phyloP scores from a whole-genome alignment of 2,888 invertebrate genomes.

The Pycnomerus fuliginosus region DNA sequence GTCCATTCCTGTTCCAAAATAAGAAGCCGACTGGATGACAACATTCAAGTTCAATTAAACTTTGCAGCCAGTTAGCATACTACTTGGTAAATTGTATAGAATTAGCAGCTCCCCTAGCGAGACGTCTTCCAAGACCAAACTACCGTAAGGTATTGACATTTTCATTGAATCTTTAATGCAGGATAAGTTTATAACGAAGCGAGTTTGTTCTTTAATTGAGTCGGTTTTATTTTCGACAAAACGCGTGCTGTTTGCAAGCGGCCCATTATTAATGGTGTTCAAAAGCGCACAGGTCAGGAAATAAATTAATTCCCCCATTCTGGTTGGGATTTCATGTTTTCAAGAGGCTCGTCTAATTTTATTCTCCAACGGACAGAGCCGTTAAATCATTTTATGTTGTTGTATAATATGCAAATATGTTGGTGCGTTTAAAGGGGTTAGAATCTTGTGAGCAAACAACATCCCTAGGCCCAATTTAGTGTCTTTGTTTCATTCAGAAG shows the following conservation, averaged over 20 bases:
- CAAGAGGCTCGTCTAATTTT: no score
- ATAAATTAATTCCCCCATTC: conserved; percentile 31
- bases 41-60: conserved; percentile 24
- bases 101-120: conserved; percentile 13
- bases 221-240: no score
- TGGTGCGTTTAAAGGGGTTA: no score
- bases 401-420: conserved; percentile 8
- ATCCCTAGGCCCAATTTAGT: no score
- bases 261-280: conserved; percentile 17
- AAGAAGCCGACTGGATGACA: conserved; percentile 13
- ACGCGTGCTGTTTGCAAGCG: no score
- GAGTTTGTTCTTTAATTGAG: no score
- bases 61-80: conserved; percentile 24
- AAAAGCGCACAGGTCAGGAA: conserved; percentile 20
- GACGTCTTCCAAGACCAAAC: conserved; percentile 7
- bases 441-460: no score
- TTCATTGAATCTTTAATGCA: no score
- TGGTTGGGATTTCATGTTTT: conserved; percentile 23
- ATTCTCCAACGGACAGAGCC: no score
- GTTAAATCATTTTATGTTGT: no score
- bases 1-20: conserved; percentile 14
- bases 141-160: no score
- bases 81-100: conserved; percentile 18
- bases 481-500: no score
- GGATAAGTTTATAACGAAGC: neutral